Percentiles rank a stretch among this genome's conserved stretches.
These are phyloP conservation scores for Lacanobia oleracea DNA, from an alignment of 2,888 invertebrate genomes.

Conservation along the genomic window DNA sequence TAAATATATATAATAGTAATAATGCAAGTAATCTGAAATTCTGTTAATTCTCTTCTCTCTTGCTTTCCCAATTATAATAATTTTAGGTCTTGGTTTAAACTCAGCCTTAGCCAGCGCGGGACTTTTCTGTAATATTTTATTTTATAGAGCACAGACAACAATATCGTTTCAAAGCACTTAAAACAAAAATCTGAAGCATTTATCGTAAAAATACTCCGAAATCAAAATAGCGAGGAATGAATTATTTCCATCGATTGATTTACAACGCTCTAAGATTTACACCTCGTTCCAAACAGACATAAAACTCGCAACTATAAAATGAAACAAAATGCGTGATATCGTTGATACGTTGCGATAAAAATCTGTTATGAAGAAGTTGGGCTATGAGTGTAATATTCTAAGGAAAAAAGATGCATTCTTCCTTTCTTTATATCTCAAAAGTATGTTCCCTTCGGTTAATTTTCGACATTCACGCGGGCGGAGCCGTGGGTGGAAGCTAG, in stretches of 20 bases:
- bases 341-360: constrained; percentile 39
- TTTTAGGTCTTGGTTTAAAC: background rate
- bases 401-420: no score
- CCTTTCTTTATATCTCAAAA: no score
- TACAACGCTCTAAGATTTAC: constrained; percentile 57
- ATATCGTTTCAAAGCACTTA: constrained; percentile 47
- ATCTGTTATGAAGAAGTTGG: background rate
- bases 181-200: constrained; percentile 36
- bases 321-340: constrained; percentile 31
- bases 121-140: background rate
- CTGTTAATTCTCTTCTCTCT: background rate
- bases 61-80: background rate
- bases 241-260: constrained; percentile 64
- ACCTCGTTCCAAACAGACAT: constrained; percentile 48
- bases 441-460: no score
- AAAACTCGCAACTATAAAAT: constrained; percentile 61
- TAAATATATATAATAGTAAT: background rate
- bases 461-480: no score
- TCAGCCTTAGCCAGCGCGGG: background rate
- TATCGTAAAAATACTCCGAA: constrained; percentile 32
- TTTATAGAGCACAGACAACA: constrained; percentile 8
- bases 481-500: no score
- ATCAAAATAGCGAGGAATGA: constrained; percentile 44
- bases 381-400: background rate
- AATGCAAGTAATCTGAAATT: background rate